phyloP scores from a whole-genome alignment of 2,797 vertebrate genomes.

The Sphenopsis melanotis region DNA sequence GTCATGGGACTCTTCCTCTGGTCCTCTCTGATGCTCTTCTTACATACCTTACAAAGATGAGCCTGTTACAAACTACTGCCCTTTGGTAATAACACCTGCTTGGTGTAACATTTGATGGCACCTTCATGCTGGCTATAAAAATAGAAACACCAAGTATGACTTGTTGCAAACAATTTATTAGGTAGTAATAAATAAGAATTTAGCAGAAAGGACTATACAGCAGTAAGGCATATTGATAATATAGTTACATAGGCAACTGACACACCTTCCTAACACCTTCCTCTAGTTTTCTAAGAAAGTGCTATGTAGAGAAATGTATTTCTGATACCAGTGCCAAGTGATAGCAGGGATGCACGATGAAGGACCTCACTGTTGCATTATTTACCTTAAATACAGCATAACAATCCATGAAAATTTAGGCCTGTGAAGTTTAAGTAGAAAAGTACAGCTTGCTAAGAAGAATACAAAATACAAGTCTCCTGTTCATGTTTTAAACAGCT shows the following conservation, averaged over 20 bases:
- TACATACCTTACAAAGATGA: background rate
- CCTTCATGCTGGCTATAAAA: background rate
- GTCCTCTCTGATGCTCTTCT: background rate
- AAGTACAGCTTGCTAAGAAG: conserved; percentile 5
- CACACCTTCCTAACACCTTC: background rate
- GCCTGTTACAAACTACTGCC: background rate
- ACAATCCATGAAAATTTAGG: background rate
- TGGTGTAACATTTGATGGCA: background rate
- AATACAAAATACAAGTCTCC: background rate
- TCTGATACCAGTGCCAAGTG: background rate
- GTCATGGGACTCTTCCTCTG: background rate
- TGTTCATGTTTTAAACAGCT: background rate
- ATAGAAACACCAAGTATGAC: background rate
- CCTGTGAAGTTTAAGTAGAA: conserved; percentile 8
- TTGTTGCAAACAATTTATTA: conserved; percentile 50
- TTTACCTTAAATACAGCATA: background rate
- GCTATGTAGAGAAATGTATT: background rate
- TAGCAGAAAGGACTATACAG: conserved; percentile 26
- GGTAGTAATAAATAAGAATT: conserved; percentile 42
- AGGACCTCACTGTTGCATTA: background rate
- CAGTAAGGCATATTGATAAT: conserved; percentile 29
- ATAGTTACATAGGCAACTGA: conserved; percentile 3
- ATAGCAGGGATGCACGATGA: background rate
- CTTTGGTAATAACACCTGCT: background rate
- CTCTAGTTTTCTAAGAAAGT: conserved; percentile 33